Conservation (phyloP, 2,888 invertebrate genomes). For the Elegia similella region DNA sequence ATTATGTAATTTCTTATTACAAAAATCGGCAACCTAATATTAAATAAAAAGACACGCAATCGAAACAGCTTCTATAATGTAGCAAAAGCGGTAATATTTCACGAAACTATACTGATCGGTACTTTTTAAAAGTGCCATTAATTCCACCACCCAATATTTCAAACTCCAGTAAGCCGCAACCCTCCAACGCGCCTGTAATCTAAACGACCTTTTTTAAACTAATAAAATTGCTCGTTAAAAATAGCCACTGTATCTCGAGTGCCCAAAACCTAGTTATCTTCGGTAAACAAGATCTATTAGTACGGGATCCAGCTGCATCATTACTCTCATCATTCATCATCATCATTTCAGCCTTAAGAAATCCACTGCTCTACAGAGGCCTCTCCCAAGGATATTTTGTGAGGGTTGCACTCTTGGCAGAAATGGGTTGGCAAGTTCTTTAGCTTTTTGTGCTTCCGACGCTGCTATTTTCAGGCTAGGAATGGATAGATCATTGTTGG, state of each 20-base stretch:
- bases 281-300: constrained; percentile 58
- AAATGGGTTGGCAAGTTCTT: too few species aligned
- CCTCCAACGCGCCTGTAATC: constrained; percentile 68
- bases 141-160: constrained; percentile 69
- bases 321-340: neutral
- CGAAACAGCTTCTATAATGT: neutral
- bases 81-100: constrained; percentile 39
- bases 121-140: constrained; percentile 57
- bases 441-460: too few species aligned
- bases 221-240: constrained; percentile 77
- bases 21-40: neutral
- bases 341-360: too few species aligned
- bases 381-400: too few species aligned
- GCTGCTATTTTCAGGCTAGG: too few species aligned
- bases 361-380: too few species aligned
- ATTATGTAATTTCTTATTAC: too few species aligned
- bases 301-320: constrained; percentile 33
- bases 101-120: constrained; percentile 40
- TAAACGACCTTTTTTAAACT: constrained; percentile 80
- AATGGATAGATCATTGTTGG: too few species aligned
- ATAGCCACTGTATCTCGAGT: constrained; percentile 77
- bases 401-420: too few species aligned
- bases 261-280: constrained; percentile 53
- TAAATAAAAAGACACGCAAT: neutral
- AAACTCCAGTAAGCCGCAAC: constrained; percentile 68